phyloP scores from a whole-genome alignment of 1,140 invertebrate genomes.

The Diabrotica virgifera region DNA sequence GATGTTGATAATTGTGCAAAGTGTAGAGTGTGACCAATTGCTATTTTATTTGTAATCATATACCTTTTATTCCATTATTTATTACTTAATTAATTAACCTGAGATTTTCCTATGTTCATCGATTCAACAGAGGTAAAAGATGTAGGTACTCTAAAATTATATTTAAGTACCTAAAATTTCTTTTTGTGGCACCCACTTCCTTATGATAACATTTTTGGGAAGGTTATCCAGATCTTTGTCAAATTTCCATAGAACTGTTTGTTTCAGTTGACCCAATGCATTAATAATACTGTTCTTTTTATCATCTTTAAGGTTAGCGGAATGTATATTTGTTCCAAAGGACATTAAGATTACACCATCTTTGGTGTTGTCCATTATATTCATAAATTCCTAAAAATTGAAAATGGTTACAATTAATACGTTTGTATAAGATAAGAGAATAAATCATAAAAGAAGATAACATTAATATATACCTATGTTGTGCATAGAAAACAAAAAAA shows the following conservation, averaged over 20 bases:
- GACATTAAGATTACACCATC: constrained; percentile 36
- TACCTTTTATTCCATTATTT: too few relatives aligned
- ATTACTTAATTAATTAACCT: too few relatives aligned
- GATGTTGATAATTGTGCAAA: too few relatives aligned
- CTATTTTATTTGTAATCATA: too few relatives aligned
- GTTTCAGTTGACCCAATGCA: constrained; percentile 24
- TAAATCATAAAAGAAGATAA: too few relatives aligned
- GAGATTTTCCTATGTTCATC: too few relatives aligned
- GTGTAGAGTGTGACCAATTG: too few relatives aligned
- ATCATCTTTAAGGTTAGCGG: constrained; percentile 21
- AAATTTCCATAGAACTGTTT: constrained; percentile 33
- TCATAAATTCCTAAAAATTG: constrained; percentile 31
- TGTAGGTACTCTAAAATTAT: not conserved
- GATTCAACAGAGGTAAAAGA: too few relatives aligned
- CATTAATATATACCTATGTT: too few relatives aligned
- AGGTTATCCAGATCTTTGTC: constrained; percentile 23
- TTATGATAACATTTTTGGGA: constrained; percentile 27
- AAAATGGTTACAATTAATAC: too few relatives aligned
- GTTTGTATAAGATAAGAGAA: too few relatives aligned
- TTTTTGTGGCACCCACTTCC: constrained; percentile 30
- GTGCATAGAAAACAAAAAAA: too few relatives aligned
- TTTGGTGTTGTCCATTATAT: constrained; percentile 33
- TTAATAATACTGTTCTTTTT: constrained; percentile 23
- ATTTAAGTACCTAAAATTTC: constrained; percentile 26
- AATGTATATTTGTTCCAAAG: constrained; percentile 33